A percentile compares a stretch with the other conserved stretches of the same genome.
These are phyloP conservation scores for Ostrea edulis DNA, from an alignment of 1,140 invertebrate genomes.

Conservation along the genomic window DNA sequence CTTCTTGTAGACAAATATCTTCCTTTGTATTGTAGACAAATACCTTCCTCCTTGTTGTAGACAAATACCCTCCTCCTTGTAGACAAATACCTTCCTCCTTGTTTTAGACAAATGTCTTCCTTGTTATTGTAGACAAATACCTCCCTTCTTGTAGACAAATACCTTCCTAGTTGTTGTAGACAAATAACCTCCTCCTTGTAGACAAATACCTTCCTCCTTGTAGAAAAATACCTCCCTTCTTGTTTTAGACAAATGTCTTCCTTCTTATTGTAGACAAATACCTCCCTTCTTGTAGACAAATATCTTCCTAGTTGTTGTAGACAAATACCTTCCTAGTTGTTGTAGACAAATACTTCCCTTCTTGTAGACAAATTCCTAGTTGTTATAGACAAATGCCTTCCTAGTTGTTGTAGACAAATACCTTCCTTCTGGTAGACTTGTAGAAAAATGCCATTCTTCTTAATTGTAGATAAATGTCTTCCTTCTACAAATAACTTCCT, in stretches of 20 bases:
- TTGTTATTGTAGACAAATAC: too few relatives aligned
- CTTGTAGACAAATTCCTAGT: too few relatives aligned
- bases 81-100: not conserved
- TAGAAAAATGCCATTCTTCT: conserved; percentile 8
- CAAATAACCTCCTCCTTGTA: not conserved
- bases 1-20: too few relatives aligned
- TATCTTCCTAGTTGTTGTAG: not conserved
- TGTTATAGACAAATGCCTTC: not conserved
- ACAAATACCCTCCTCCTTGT: too few relatives aligned
- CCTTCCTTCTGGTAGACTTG: not conserved
- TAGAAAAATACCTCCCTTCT: not conserved
- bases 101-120: not conserved
- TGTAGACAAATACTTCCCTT: not conserved
- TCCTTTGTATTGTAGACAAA: not conserved
- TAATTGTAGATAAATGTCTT: too few relatives aligned
- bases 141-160: not conserved
- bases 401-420: too few relatives aligned
- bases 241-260: not conserved
- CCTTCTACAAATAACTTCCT: too few relatives aligned
- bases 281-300: too few relatives aligned
- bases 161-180: not conserved
- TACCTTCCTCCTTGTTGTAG: too few relatives aligned
- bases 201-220: not conserved
- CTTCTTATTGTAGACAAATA: too few relatives aligned
- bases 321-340: not conserved